Evolutionary conservation across 2,888 invertebrate genomes (phyloP).

Genomic region (Tetragonula carbonaria): DNA sequence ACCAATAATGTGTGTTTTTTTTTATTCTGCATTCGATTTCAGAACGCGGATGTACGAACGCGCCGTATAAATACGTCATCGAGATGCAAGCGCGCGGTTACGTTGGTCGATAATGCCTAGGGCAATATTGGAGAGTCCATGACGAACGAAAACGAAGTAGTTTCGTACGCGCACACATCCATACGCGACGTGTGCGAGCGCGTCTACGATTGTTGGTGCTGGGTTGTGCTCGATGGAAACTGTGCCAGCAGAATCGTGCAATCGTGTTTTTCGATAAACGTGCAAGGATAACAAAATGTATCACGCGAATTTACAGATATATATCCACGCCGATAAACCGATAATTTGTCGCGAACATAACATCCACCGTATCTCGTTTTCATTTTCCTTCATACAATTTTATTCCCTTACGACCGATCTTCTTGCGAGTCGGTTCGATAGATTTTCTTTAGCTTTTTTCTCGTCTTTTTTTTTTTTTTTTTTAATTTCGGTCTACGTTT

Average conservation of each 20-base stretch:
- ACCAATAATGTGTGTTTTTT: conserved; percentile 81
- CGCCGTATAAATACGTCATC: conserved; percentile 56
- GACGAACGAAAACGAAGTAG: conserved; percentile 63
- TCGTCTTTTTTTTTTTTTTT: too few relatives aligned
- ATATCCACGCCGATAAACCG: conserved; percentile 52
- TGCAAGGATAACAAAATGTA: conserved; percentile 59
- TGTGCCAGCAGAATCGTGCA: conserved; percentile 60
- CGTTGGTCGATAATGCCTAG: conserved; percentile 71
- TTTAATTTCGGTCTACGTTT: background rate
- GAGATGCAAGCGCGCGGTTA: conserved; percentile 65
- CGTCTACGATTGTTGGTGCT: conserved; percentile 55
- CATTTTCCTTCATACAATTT: background rate
- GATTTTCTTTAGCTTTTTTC: background rate
- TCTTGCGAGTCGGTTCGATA: background rate
- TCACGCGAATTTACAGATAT: conserved; percentile 58
- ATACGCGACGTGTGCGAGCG: conserved; percentile 7
- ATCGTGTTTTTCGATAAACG: conserved; percentile 59
- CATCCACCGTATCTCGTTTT: background rate
- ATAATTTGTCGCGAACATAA: conserved; percentile 44
- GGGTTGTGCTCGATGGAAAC: conserved; percentile 48
- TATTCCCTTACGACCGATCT: too few relatives aligned
- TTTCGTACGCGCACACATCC: conserved; percentile 23
- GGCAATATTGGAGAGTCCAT: conserved; percentile 80
- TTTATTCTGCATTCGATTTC: conserved; percentile 57
- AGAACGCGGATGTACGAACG: conserved; percentile 40